Conservation (phyloP, 2,888 invertebrate species). For the Serrognathus titanus region DNA sequence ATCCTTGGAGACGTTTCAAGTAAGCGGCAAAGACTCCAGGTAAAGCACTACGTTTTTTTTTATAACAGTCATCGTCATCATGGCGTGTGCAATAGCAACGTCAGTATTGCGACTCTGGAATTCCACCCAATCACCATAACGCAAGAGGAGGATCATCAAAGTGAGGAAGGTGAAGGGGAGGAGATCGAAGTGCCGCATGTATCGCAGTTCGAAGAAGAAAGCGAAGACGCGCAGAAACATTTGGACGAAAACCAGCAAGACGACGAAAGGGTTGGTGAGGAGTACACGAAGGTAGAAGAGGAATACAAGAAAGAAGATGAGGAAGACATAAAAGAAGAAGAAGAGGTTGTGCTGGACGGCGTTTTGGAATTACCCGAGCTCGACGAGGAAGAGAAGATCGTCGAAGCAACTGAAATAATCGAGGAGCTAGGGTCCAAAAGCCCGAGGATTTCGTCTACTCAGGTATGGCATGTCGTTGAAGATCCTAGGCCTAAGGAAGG, state of each 20-base stretch:
- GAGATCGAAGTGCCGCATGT: constrained; percentile 10
- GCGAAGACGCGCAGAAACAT: constrained; percentile 14
- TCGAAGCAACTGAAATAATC: too few relatives aligned
- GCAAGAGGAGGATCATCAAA: constrained; percentile 11
- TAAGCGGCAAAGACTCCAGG: not conserved
- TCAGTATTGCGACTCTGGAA: not conserved
- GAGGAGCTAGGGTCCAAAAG: too few relatives aligned
- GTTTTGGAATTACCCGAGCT: constrained; percentile 3
- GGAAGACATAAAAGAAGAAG: constrained; percentile 2
- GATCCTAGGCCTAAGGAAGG: too few relatives aligned
- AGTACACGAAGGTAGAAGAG: constrained; percentile 25
- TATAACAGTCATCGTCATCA: not conserved
- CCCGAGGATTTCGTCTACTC: too few relatives aligned
- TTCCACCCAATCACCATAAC: not conserved
- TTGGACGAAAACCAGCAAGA: constrained; percentile 12
- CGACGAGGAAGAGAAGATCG: not conserved
- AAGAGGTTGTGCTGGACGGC: constrained; percentile 17
- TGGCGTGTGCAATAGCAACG: not conserved
- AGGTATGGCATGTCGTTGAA: too few relatives aligned
- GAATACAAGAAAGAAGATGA: constrained; percentile 11
- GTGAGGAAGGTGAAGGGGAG: constrained; percentile 15
- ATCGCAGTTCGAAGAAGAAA: constrained; percentile 1
- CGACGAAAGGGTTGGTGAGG: constrained; percentile 9
- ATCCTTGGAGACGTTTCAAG: not conserved
- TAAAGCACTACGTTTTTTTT: too few relatives aligned